Percentiles rank a stretch among this genome's conserved stretches.
Conservation (phyloP, 2,888 invertebrate genomes). For the Netelia melanura region DNA sequence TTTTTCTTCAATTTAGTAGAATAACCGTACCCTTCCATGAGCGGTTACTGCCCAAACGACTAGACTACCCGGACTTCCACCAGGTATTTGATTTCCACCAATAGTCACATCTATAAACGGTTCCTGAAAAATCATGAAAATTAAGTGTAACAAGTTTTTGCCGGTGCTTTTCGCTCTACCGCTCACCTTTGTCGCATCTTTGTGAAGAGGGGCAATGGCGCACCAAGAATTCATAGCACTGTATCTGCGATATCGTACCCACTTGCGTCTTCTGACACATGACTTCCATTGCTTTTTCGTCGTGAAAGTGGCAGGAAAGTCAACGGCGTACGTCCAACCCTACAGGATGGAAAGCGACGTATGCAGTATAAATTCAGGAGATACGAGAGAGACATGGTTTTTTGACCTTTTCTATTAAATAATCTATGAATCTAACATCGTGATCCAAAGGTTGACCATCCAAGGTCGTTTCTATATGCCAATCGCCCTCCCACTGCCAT, state of each 20-base stretch:
- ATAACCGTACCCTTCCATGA: conserved; percentile 90
- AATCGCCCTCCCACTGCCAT: conserved; percentile 98
- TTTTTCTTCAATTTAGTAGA: not conserved
- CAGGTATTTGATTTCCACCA: conserved; percentile 93
- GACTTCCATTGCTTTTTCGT: conserved; percentile 95
- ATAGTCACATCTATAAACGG: conserved; percentile 96
- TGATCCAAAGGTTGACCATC: conserved; percentile 95
- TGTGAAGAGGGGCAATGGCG: conserved; percentile 94
- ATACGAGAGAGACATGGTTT: not conserved
- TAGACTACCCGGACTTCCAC: conserved; percentile 90
- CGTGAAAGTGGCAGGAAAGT: conserved; percentile 94
- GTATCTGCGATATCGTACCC: conserved; percentile 95
- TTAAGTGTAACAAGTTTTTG: conserved; percentile 18
- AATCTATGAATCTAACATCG: conserved; percentile 87
- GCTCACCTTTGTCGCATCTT: conserved; percentile 92
- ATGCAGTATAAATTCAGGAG: conserved; percentile 6
- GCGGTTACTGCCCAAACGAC: conserved; percentile 97
- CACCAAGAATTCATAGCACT: conserved; percentile 97
- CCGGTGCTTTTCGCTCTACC: not conserved
- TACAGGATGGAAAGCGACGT: conserved; percentile 71
- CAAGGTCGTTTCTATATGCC: conserved; percentile 93
- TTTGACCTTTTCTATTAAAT: conserved; percentile 5
- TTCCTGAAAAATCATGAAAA: conserved; percentile 86
- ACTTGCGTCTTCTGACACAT: conserved; percentile 94
- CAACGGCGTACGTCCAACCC: conserved; percentile 97